phyloP scores from a whole-genome alignment of 1,140 invertebrate genomes.

The Drosophila trapezifrons region DNA sequence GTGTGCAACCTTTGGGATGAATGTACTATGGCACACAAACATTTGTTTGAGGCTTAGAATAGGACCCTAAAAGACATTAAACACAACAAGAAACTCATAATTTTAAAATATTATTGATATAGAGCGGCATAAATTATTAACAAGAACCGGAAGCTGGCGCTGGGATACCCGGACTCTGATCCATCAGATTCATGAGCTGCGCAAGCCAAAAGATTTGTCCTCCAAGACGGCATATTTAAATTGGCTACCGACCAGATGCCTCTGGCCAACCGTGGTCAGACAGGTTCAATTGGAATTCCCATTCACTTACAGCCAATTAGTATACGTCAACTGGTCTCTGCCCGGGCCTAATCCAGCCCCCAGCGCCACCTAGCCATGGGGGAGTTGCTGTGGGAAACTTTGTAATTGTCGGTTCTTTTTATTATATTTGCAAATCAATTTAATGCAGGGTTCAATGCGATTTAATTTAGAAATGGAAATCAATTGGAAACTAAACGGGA shows the following conservation, averaged over 20 bases:
- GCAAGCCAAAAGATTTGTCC: slow-evolving; percentile 63
- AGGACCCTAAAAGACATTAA: too few species aligned
- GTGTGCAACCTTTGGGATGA: too few species aligned
- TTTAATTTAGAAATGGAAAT: slow-evolving; percentile 26
- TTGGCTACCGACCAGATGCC: slow-evolving; percentile 36
- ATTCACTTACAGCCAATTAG: slow-evolving; percentile 45
- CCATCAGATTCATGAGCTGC: slow-evolving; percentile 53
- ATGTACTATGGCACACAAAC: too few species aligned
- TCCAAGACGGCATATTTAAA: slow-evolving; percentile 66
- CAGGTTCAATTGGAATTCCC: slow-evolving; percentile 16
- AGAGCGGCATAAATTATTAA: slow-evolving; percentile 70
- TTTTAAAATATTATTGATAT: slow-evolving; percentile 76
- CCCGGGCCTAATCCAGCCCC: too few species aligned
- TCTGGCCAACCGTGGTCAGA: background rate
- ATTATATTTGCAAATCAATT: slow-evolving; percentile 30
- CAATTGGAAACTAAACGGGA: slow-evolving; percentile 26
- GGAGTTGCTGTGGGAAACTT: background rate
- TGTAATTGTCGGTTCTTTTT: slow-evolving; percentile 29
- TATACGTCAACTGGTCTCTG: slow-evolving; percentile 2
- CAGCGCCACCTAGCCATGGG: too few species aligned
- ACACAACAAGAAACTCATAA: too few species aligned
- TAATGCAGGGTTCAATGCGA: background rate
- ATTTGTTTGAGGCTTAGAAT: too few species aligned
- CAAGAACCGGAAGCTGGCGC: background rate
- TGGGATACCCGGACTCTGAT: background rate